Conservation (phyloP, 2,888 invertebrate genomes). For the Mesoligia furuncula region DNA sequence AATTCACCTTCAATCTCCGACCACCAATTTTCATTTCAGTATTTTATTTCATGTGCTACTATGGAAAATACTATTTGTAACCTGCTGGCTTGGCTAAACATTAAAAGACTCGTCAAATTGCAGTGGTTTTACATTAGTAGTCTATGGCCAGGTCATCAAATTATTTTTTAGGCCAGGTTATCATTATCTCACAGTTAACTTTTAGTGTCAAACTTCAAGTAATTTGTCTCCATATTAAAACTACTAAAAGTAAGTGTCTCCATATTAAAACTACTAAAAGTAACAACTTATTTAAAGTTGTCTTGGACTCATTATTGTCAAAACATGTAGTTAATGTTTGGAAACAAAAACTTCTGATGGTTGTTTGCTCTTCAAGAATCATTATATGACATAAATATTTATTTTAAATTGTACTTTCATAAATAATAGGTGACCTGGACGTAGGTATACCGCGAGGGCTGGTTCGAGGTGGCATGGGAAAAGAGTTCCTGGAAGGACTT, state of each 20-base stretch:
- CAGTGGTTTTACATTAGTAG: neutral
- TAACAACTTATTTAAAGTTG: neutral
- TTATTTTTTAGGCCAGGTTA: no score
- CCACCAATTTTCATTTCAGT: neutral
- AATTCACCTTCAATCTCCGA: neutral
- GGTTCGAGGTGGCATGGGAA: no score
- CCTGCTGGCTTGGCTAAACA: no score
- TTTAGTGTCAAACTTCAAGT: neutral
- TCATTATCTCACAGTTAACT: neutral
- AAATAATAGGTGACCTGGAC: no score
- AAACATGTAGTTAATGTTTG: neutral
- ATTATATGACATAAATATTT: neutral
- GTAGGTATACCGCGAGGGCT: no score
- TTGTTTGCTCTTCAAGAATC: neutral
- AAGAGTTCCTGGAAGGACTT: no score
- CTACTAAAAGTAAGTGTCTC: no score
- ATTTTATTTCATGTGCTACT: neutral
- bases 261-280: neutral
- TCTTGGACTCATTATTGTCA: neutral
- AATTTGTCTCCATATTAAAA: neutral
- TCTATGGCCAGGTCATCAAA: conserved; percentile 1
- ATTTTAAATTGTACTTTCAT: neutral
- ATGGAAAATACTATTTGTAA: neutral
- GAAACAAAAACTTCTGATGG: neutral
- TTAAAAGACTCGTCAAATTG: neutral